These are phyloP conservation scores for Spinibarbus caldwelli DNA, from an alignment of 2,797 vertebrate genomes.

Conservation along the genomic window DNA sequence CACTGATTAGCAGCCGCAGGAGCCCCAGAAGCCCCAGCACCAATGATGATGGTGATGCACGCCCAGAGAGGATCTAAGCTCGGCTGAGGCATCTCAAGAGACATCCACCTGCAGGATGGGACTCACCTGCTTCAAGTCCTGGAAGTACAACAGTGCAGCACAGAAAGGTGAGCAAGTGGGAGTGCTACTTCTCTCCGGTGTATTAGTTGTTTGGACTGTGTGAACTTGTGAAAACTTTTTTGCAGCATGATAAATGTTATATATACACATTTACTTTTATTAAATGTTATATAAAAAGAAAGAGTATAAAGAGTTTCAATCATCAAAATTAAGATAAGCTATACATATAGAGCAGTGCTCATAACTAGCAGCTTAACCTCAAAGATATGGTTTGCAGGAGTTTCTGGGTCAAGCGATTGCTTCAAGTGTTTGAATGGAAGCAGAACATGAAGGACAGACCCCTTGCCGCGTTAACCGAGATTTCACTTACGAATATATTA, in stretches of 20 bases:
- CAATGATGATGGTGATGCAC: not conserved
- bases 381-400: not conserved
- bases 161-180: conserved; percentile 75
- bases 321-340: not conserved
- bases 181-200: conserved; percentile 1
- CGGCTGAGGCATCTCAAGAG: conserved; percentile 38
- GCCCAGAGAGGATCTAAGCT: conserved; percentile 22
- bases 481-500: not conserved
- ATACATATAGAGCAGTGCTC: not conserved
- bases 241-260: not conserved
- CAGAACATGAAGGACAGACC: not conserved
- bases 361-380: not conserved
- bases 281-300: not conserved
- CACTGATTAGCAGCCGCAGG: conserved; percentile 11
- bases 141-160: conserved; percentile 78
- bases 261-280: not conserved
- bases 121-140: conserved; percentile 85
- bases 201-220: not conserved
- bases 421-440: not conserved
- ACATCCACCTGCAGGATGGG: conserved; percentile 76
- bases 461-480: not conserved
- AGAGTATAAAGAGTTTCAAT: not conserved
- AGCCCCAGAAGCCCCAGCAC: not conserved
- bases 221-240: conserved; percentile 1
- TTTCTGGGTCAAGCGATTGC: not conserved